Conservation (phyloP, 2,113 vertebrate genomes). For the Cercopithecus mona region DNA sequence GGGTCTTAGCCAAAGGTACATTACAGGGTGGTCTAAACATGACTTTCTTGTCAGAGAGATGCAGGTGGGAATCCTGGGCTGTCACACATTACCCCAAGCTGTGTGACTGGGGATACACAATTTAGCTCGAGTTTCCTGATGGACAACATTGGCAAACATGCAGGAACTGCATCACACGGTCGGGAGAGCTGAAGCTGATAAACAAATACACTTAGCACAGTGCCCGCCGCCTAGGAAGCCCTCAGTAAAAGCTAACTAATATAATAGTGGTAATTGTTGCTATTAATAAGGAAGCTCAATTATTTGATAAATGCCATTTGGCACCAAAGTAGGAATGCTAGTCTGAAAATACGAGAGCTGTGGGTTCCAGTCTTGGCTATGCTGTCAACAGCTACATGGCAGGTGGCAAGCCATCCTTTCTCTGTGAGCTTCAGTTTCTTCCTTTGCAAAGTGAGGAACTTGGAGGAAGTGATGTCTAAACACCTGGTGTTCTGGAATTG, state of each 20-base stretch:
- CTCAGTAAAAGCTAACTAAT: background rate
- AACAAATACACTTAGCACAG: accelerated
- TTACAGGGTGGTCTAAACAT: no score
- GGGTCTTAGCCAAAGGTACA: background rate
- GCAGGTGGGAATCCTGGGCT: background rate
- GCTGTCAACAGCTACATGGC: no score
- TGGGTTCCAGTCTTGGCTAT: no score
- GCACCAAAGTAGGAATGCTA: background rate
- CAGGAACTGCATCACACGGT: accelerated
- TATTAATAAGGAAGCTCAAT: accelerated
- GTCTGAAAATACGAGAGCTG: background rate
- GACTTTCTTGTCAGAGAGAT: background rate
- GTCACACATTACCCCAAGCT: background rate
- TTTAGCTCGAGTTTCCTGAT: background rate
- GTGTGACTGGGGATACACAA: accelerated
- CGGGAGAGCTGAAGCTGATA: background rate
- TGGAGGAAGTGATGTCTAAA: background rate
- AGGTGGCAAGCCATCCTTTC: accelerated
- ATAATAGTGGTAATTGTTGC: background rate
- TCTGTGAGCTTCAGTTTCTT: background rate
- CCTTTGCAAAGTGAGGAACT: no score
- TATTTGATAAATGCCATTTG: background rate
- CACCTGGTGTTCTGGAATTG: background rate
- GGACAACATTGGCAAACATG: accelerated
- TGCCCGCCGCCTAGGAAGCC: accelerated